phyloP scores from a whole-genome alignment of 2,113 vertebrate species.

The Zingel zingel region DNA sequence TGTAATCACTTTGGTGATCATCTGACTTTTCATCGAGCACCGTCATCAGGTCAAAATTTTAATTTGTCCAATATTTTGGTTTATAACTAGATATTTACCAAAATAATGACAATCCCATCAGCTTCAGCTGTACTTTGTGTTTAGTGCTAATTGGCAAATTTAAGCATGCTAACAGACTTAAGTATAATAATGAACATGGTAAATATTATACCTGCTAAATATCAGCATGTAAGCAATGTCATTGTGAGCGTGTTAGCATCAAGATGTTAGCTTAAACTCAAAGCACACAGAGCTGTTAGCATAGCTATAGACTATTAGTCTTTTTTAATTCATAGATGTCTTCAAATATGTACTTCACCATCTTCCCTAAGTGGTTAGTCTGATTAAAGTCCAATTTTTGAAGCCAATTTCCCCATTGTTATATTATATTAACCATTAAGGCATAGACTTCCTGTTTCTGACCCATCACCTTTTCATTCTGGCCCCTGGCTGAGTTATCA shows the following conservation, averaged over 20 bases:
- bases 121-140: neutral
- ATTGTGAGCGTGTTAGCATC: neutral
- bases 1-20: neutral
- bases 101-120: neutral
- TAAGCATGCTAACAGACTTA: neutral
- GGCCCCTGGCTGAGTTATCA: conserved; percentile 50
- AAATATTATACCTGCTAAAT: neutral
- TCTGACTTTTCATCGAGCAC: neutral
- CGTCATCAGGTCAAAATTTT: neutral
- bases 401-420: neutral
- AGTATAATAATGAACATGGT: neutral
- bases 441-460: conserved; percentile 31
- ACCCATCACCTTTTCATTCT: conserved; percentile 75
- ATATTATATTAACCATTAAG: conserved; percentile 39
- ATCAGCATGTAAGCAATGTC: neutral
- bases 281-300: neutral
- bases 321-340: neutral
- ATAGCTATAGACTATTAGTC: neutral
- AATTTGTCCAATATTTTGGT: neutral
- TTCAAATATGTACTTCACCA: neutral
- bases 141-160: neutral
- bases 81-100: neutral
- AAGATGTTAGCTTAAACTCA: neutral
- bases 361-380: neutral
- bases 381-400: neutral